Percentiles rank a stretch among this genome's conserved stretches.
Conservation (phyloP, 2,888 invertebrate species). For the Pollenia labialis region DNA sequence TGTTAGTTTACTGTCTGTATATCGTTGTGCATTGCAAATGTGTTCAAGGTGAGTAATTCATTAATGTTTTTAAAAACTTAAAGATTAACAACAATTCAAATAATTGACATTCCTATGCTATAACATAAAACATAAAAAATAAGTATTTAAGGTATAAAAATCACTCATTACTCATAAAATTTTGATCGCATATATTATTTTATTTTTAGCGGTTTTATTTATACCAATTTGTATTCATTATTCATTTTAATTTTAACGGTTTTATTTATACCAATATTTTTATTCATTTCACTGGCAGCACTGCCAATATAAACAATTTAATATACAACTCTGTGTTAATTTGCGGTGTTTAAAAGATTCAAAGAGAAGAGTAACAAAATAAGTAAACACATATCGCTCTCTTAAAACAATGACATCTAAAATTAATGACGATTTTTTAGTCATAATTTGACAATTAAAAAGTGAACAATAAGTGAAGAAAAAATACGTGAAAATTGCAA, state of each 20-base stretch:
- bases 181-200: too few species aligned
- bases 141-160: too few species aligned
- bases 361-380: constrained; percentile 8
- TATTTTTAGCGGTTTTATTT: not conserved
- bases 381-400: constrained; percentile 24
- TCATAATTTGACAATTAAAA: constrained; percentile 65
- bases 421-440: constrained; percentile 53
- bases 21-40: constrained; percentile 82
- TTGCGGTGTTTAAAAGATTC: not conserved
- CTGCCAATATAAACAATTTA: not conserved
- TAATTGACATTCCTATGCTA: not conserved
- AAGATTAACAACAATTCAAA: not conserved
- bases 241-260: constrained; percentile 10
- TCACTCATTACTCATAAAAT: too few species aligned
- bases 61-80: constrained; percentile 11
- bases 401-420: constrained; percentile 47
- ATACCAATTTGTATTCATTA: not conserved
- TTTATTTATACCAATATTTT: not conserved
- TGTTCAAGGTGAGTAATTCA: constrained; percentile 82
- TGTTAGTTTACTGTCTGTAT: constrained; percentile 83
- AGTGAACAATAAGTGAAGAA: constrained; percentile 60
- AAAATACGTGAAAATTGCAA: constrained; percentile 42
- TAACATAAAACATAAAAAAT: not conserved
- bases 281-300: constrained; percentile 39
- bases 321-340: constrained; percentile 41